Conservation (phyloP, 2,797 vertebrate species). For the Intellagama lesueurii region DNA sequence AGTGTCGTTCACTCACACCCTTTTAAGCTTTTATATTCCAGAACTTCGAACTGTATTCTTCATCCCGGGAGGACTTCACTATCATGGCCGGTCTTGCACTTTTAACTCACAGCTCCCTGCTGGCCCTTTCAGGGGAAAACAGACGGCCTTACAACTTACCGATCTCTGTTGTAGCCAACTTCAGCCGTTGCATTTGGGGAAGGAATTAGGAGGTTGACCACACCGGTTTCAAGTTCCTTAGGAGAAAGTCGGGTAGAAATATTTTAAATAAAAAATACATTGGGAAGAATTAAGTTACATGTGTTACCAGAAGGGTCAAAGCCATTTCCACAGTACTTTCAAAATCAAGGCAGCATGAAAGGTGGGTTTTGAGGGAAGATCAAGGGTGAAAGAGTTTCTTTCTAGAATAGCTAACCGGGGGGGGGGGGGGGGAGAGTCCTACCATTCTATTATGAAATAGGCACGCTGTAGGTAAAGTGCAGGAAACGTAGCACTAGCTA, state of each 20-base stretch:
- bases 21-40: too few relatives aligned
- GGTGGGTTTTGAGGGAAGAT: background rate
- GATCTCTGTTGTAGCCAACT: conserved; percentile 88
- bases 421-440: background rate
- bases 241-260: conserved; percentile 4
- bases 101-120: background rate
- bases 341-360: background rate
- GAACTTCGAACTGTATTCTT: too few relatives aligned
- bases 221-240: conserved; percentile 86
- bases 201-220: conserved; percentile 86
- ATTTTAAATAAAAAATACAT: background rate
- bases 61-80: too few relatives aligned
- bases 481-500: background rate
- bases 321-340: background rate
- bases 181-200: conserved; percentile 87
- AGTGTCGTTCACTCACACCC: too few relatives aligned
- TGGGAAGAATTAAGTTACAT: background rate
- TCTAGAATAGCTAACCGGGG: background rate
- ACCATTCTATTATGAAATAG: background rate
- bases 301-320: background rate
- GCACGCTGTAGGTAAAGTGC: background rate
- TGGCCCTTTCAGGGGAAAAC: conserved; percentile 8
- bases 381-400: background rate
- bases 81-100: too few relatives aligned
- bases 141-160: conserved; percentile 71